phyloP scores from a whole-genome alignment of 2,888 invertebrate species.

The Coleophora deauratella region DNA sequence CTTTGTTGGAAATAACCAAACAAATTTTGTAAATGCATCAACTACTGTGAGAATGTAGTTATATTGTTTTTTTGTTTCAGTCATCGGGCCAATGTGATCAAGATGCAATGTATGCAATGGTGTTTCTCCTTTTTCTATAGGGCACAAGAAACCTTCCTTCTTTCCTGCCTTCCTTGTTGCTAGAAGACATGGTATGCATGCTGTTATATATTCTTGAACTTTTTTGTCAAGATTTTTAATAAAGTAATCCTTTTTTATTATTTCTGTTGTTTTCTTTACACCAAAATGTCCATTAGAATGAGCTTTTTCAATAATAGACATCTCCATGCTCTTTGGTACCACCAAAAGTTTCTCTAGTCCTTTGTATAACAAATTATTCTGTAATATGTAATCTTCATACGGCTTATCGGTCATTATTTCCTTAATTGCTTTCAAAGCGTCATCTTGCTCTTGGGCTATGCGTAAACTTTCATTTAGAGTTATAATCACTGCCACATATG shows the following conservation, averaged over 20 bases:
- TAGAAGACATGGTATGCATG: constrained; percentile 18
- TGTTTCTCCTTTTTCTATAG: constrained; percentile 27
- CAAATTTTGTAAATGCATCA: too few species aligned
- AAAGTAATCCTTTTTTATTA: constrained; percentile 14
- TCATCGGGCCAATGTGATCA: constrained; percentile 35
- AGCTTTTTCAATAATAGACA: constrained; percentile 14
- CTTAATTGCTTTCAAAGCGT: constrained; percentile 14
- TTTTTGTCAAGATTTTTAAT: constrained; percentile 15
- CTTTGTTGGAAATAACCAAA: too few species aligned
- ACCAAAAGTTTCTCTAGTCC: constrained; percentile 18
- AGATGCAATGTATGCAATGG: constrained; percentile 31
- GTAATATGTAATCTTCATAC: constrained; percentile 16
- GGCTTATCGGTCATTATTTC: constrained; percentile 11
- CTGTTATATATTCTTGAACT: constrained; percentile 10
- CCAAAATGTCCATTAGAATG: constrained; percentile 20
- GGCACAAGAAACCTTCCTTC: constrained; percentile 24
- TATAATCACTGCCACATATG: neutral
- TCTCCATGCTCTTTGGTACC: constrained; percentile 31
- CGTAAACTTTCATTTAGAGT: constrained; percentile 10
- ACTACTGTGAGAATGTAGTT: too few species aligned
- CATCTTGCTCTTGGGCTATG: constrained; percentile 16
- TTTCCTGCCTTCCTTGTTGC: constrained; percentile 24
- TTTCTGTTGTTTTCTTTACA: constrained; percentile 13
- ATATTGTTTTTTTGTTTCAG: too few species aligned
- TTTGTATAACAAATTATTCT: constrained; percentile 22